A percentile compares a stretch with the other conserved stretches of the same genome.
phyloP scores from a whole-genome alignment of 2,888 invertebrate species.

The Lymantria dispar region DNA sequence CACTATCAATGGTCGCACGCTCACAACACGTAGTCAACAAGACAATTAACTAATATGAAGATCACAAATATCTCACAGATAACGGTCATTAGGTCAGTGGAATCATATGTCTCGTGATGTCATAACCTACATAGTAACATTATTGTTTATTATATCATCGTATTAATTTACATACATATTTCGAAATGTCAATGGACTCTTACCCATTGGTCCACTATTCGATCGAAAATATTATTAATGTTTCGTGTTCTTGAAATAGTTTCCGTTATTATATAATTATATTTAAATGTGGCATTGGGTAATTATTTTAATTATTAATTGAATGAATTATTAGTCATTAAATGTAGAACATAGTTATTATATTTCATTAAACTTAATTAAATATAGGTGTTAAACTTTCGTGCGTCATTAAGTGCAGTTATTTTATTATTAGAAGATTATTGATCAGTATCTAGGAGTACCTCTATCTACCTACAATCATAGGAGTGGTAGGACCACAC shows the following conservation, averaged over 20 bases:
- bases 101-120: background rate
- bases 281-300: background rate
- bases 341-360: no score
- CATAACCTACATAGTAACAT: slow-evolving; percentile 29
- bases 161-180: slow-evolving; percentile 37
- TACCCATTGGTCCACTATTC: slow-evolving; percentile 19
- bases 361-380: no score
- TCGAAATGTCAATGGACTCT: slow-evolving; percentile 30
- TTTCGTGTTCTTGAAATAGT: slow-evolving; percentile 4
- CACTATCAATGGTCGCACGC: no score
- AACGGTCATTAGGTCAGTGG: slow-evolving; percentile 29
- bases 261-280: background rate
- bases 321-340: no score
- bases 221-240: background rate
- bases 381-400: no score
- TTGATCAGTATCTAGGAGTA: no score
- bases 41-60: no score
- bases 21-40: no score
- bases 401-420: no score
- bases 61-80: slow-evolving; percentile 10
- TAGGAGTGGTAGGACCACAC: no score
- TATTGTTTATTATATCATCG: slow-evolving; percentile 43
- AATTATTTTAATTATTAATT: background rate
- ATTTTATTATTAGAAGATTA: no score
- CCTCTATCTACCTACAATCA: no score